These are phyloP conservation scores for Mesoligia furuncula DNA, from an alignment of 2,888 invertebrate genomes.

Conservation along the genomic window DNA sequence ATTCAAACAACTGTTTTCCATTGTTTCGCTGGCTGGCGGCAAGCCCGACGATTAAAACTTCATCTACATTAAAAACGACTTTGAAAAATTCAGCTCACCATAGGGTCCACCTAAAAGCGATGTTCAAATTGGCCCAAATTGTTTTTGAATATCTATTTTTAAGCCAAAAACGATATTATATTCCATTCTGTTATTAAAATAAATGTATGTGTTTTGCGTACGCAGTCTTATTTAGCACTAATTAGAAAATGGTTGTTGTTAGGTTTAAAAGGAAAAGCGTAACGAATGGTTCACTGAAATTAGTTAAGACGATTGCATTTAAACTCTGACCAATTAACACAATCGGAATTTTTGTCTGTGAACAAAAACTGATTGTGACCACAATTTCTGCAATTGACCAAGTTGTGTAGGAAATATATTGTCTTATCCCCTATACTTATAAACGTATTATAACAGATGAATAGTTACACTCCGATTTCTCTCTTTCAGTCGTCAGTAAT, in stretches of 20 bases:
- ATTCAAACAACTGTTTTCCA: conserved; percentile 24
- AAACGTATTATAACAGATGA: too few relatives aligned
- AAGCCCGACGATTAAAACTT: conserved; percentile 63
- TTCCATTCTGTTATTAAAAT: conserved; percentile 23
- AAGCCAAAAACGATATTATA: conserved; percentile 16
- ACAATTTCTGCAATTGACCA: neutral
- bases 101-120: conserved; percentile 26
- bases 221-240: neutral
- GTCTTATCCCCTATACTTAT: too few relatives aligned
- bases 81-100: conserved; percentile 45
- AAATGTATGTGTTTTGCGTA: conserved; percentile 16
- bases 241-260: conserved; percentile 14
- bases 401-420: neutral
- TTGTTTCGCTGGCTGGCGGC: conserved; percentile 36
- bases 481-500: too few relatives aligned
- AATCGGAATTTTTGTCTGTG: neutral
- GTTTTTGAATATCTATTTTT: conserved; percentile 53
- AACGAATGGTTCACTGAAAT: conserved; percentile 5
- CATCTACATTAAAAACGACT: conserved; percentile 56
- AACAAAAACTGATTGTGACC: neutral
- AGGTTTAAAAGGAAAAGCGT: conserved; percentile 17
- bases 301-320: conserved; percentile 14
- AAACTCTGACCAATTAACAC: neutral
- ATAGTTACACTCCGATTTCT: too few relatives aligned
- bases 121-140: conserved; percentile 48